Conservation (phyloP, 2,113 vertebrate genomes). For the Uria lomvia region DNA sequence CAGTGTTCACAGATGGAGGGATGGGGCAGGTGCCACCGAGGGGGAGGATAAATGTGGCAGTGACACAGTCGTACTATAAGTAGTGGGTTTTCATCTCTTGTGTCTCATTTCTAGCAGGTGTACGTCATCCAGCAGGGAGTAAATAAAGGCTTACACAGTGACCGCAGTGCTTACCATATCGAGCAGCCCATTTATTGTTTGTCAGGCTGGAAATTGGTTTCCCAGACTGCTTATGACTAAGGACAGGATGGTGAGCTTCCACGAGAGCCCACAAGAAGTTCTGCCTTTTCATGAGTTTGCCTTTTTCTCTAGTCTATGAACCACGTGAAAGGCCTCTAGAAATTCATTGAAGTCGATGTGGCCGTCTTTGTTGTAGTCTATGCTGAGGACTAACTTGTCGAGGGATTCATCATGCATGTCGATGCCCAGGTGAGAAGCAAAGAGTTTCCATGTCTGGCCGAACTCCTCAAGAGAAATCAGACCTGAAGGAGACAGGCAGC, state of each 20-base stretch:
- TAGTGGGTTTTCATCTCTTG: background rate
- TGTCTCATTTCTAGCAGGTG: background rate
- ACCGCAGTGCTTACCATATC: accelerated
- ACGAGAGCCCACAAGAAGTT: background rate
- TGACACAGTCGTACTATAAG: background rate
- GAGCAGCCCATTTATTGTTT: background rate
- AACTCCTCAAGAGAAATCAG: conserved; percentile 94
- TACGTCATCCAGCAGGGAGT: background rate
- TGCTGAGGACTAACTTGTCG: conserved; percentile 83
- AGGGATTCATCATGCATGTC: conserved; percentile 75
- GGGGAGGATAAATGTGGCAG: background rate
- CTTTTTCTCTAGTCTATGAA: conserved; percentile 82
- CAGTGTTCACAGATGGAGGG: background rate
- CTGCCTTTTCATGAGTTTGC: background rate
- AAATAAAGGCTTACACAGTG: background rate
- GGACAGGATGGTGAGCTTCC: background rate
- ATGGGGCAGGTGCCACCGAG: background rate
- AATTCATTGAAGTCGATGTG: conserved; percentile 97
- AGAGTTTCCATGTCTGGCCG: conserved; percentile 89
- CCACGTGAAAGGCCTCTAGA: conserved; percentile 91
- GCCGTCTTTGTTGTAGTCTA: conserved; percentile 95
- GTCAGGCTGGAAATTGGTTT: background rate
- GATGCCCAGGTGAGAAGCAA: conserved; percentile 84
- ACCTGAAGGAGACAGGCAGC: conserved; percentile 71
- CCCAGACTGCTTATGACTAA: background rate